Percentiles rank a stretch among this genome's conserved stretches.
Conservation (phyloP, 30 jellyfish, hydroid and myxozoan species). For the Mastigias papua region DNA sequence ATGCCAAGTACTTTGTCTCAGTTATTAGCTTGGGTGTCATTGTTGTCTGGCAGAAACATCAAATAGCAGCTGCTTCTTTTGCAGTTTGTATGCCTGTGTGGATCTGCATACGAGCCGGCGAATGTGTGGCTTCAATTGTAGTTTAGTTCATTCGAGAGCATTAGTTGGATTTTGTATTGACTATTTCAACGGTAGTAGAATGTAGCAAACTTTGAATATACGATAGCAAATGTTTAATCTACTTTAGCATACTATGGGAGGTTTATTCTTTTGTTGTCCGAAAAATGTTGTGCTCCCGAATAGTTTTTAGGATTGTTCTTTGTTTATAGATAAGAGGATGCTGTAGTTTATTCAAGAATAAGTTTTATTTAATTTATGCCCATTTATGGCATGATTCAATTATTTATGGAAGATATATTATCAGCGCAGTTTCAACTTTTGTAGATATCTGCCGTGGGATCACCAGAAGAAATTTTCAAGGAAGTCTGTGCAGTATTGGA, state of each 20-base stretch:
- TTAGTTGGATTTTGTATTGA: not conserved
- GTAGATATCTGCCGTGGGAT: slow-evolving; percentile 80
- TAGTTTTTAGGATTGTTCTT: not conserved
- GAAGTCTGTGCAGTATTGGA: slow-evolving; percentile 54
- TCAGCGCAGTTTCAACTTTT: not conserved
- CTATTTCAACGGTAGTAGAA: not conserved
- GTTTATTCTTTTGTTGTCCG: not conserved
- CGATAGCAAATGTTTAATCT: not conserved
- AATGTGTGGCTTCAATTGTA: not conserved
- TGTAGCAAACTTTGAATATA: not conserved
- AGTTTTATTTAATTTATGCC: not conserved
- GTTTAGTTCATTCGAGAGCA: not conserved
- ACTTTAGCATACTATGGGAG: not conserved
- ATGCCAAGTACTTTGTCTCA: not conserved
- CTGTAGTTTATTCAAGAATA: not conserved
- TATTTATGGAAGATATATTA: not conserved
- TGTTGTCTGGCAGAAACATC: not conserved
- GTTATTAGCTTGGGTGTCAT: not conserved
- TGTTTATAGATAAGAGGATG: not conserved
- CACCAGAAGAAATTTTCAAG: slow-evolving; percentile 67
- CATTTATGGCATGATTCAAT: slow-evolving; percentile 7
- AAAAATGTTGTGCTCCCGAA: not conserved
- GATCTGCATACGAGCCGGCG: not conserved
- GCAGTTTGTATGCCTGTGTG: not conserved
- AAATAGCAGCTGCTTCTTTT: not conserved